Conservation (phyloP, 2,888 invertebrate species). For the Patella ulyssiponensis region DNA sequence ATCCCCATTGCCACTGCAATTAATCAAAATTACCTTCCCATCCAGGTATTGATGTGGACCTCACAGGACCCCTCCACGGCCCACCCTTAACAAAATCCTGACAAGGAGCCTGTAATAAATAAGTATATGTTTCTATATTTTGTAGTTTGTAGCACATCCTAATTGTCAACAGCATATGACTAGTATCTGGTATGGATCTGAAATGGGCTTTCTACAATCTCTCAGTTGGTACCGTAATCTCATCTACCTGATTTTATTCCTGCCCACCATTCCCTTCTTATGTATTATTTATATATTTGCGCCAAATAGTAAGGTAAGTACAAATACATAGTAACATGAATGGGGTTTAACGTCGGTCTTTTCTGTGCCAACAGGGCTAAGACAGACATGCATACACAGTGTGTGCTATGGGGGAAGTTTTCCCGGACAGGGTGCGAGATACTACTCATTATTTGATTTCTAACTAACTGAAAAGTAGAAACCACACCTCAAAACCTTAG, state of each 20-base stretch:
- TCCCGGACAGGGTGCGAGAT: no score
- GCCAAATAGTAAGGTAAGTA: slow-evolving; percentile 69
- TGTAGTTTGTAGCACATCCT: slow-evolving; percentile 81
- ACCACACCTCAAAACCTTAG: no score
- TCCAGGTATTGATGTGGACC: neutral
- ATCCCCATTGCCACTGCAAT: neutral
- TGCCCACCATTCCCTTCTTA: slow-evolving; percentile 68
- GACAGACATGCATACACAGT: no score
- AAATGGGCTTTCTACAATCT: slow-evolving; percentile 77
- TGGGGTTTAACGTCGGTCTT: no score
- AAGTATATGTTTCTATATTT: neutral
- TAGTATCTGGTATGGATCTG: slow-evolving; percentile 79
- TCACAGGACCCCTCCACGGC: neutral
- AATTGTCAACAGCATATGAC: slow-evolving; percentile 82
- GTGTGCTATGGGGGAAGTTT: no score
- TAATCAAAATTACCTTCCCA: neutral
- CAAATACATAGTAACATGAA: neutral
- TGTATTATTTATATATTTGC: slow-evolving; percentile 70
- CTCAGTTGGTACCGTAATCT: slow-evolving; percentile 72
- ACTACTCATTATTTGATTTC: no score
- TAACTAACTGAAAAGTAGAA: no score
- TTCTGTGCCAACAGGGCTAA: no score
- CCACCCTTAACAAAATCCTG: neutral
- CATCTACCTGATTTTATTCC: slow-evolving; percentile 63
- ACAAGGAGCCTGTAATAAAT: neutral